These are phyloP conservation scores for Pycnonotus jocosus DNA, from an alignment of 2,113 vertebrate genomes.

Conservation along the genomic window DNA sequence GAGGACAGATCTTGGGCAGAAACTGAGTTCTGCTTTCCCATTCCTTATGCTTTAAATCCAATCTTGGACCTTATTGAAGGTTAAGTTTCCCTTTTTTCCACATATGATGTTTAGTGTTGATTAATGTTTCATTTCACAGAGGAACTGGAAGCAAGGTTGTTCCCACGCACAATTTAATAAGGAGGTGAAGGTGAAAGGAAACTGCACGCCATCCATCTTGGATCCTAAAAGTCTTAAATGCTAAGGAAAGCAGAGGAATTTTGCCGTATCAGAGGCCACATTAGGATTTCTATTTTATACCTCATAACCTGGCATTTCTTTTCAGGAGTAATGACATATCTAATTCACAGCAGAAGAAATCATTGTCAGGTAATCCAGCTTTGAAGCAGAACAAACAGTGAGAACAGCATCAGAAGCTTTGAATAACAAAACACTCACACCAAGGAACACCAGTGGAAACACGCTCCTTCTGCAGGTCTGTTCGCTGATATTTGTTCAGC, in stretches of 20 bases:
- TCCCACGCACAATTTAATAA: background rate
- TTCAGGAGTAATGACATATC: background rate
- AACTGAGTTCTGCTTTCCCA: background rate
- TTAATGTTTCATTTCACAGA: background rate
- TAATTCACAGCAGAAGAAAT: background rate
- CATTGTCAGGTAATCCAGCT: background rate
- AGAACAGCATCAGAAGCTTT: background rate
- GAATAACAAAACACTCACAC: background rate
- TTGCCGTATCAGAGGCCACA: background rate
- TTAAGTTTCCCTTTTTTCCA: too few relatives aligned
- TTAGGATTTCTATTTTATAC: background rate
- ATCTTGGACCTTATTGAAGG: background rate
- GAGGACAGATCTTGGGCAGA: background rate
- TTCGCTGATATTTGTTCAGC: background rate
- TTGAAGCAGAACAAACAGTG: background rate
- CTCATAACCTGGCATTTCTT: background rate
- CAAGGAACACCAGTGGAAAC: background rate
- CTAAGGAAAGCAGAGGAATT: background rate
- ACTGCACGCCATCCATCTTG: background rate
- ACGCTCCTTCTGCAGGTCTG: background rate
- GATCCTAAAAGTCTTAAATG: background rate
- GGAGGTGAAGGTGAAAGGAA: background rate
- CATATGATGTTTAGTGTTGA: too few relatives aligned
- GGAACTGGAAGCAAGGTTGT: background rate
- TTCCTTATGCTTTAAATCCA: background rate